phyloP scores from a whole-genome alignment of 2,113 vertebrate species.

The Penelope pileata region DNA sequence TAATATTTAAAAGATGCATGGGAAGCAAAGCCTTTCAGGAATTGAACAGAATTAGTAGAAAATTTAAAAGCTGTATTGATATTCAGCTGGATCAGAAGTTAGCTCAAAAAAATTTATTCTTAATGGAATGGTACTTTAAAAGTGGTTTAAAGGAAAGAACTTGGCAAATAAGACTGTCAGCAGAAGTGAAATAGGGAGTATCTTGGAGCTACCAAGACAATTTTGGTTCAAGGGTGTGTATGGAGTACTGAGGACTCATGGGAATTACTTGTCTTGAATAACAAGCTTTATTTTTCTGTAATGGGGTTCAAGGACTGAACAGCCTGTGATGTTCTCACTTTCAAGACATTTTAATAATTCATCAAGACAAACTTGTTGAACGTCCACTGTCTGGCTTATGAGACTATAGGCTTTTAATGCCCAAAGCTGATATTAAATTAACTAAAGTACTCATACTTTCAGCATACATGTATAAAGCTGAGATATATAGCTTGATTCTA shows the following conservation, averaged over 20 bases:
- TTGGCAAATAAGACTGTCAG: neutral
- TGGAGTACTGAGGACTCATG: neutral
- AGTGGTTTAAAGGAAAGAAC: neutral
- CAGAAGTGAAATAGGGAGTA: neutral
- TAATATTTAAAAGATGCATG: neutral
- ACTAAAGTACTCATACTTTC: neutral
- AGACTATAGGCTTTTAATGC: neutral
- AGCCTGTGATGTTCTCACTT: neutral
- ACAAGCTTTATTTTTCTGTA: neutral
- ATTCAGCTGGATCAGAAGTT: neutral
- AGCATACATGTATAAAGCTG: neutral
- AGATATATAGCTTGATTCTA: neutral
- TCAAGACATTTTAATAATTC: neutral
- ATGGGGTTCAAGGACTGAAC: neutral
- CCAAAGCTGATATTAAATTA: neutral
- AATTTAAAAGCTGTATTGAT: neutral
- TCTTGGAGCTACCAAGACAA: neutral
- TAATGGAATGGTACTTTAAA: neutral
- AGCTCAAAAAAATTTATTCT: neutral
- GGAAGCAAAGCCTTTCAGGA: neutral
- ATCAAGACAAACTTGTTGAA: neutral
- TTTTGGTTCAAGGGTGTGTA: neutral
- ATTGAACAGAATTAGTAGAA: neutral
- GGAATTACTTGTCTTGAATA: neutral
- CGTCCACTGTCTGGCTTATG: neutral